These are phyloP conservation scores for Platypus cylindrus DNA, from an alignment of 2,888 invertebrate genomes.

Conservation along the genomic window DNA sequence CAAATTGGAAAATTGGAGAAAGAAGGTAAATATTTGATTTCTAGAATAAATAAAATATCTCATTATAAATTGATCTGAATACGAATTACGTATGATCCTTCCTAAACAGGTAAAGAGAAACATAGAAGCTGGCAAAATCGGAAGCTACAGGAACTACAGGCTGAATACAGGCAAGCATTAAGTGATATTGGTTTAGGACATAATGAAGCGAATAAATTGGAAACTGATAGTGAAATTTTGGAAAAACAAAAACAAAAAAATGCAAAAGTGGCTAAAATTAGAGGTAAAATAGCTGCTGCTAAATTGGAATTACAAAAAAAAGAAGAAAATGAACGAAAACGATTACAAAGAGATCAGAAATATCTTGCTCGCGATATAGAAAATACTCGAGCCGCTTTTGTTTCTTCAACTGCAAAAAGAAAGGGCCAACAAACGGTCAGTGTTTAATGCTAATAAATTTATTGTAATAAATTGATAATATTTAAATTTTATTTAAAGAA, in stretches of 20 bases:
- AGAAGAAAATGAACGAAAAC: constrained; percentile 21
- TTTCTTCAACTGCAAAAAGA: constrained; percentile 10
- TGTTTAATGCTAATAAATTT: neutral
- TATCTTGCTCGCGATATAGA: constrained; percentile 35
- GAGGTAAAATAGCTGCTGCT: constrained; percentile 29
- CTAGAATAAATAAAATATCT: neutral
- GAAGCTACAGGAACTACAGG: constrained; percentile 38
- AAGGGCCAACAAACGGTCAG: constrained; percentile 4
- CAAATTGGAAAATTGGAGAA: constrained; percentile 39
- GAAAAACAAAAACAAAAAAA: constrained; percentile 15
- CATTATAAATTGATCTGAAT: neutral
- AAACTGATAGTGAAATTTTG: constrained; percentile 27
- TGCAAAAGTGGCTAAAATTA: constrained; percentile 26
- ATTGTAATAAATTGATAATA: too few relatives aligned
- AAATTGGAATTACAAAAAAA: constrained; percentile 19
- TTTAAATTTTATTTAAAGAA: too few relatives aligned
- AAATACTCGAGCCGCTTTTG: constrained; percentile 34
- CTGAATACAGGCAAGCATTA: constrained; percentile 39
- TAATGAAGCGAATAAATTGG: constrained; percentile 32
- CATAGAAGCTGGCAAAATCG: constrained; percentile 40
- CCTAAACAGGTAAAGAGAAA: constrained; percentile 31
- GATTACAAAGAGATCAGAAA: constrained; percentile 24
- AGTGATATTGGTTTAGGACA: constrained; percentile 41
- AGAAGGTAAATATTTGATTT: constrained; percentile 25
- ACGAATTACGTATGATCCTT: too few relatives aligned